phyloP scores from a whole-genome alignment of 1,140 invertebrate species.

The Pseudomyrmex gracilis region DNA sequence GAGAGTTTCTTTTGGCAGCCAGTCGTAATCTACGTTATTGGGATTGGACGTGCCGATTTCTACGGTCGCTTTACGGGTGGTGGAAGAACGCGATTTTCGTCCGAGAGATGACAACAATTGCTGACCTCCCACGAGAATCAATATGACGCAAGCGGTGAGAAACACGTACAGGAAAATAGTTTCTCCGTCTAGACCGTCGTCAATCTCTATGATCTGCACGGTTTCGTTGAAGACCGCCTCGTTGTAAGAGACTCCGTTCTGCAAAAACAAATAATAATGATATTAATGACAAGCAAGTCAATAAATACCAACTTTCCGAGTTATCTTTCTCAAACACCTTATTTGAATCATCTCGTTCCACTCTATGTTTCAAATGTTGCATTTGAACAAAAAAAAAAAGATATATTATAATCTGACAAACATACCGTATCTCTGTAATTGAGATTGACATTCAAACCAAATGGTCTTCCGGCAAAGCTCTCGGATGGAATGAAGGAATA shows the following conservation, averaged over 20 bases:
- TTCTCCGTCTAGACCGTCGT: slow-evolving; percentile 98
- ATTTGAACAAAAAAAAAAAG: too few species aligned
- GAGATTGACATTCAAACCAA: slow-evolving; percentile 97
- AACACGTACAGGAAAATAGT: slow-evolving; percentile 99
- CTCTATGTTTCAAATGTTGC: too few species aligned
- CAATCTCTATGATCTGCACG: slow-evolving; percentile 97
- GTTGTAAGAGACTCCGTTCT: slow-evolving; percentile 90
- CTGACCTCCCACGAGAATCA: slow-evolving; percentile 95
- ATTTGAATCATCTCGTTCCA: too few species aligned
- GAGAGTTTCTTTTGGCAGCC: slow-evolving; percentile 97
- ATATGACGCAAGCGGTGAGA: slow-evolving; percentile 94
- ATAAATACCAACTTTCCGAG: not conserved
- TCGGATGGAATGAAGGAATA: slow-evolving; percentile 98
- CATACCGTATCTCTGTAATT: slow-evolving; percentile 95
- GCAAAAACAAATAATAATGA: slow-evolving; percentile 70
- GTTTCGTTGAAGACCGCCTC: slow-evolving; percentile 99
- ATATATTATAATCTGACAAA: slow-evolving; percentile 59
- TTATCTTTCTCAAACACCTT: too few species aligned
- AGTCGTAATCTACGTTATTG: slow-evolving; percentile 98
- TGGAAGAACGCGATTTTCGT: slow-evolving; percentile 86
- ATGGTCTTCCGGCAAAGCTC: slow-evolving; percentile 97
- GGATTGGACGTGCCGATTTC: slow-evolving; percentile 95
- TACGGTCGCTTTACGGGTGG: slow-evolving; percentile 87
- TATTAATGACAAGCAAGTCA: slow-evolving; percentile 12
- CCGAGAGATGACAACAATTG: slow-evolving; percentile 94